Base-by-base conservation (phyloP, 2,888 invertebrate genomes). In the Diabrotica balteata region DNA sequence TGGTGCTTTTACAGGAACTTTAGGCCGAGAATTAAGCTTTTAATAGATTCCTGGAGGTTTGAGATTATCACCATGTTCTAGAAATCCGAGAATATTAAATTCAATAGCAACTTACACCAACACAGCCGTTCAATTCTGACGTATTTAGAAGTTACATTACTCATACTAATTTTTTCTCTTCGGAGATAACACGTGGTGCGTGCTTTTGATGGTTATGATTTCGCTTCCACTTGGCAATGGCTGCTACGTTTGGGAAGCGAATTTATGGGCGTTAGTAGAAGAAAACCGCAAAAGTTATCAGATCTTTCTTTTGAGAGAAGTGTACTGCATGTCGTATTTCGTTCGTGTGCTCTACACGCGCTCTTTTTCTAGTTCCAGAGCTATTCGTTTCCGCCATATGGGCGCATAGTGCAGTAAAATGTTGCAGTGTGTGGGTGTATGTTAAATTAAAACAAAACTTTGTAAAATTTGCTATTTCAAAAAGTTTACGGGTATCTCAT, bases 291-390 rank as follows among this genome's bases (percentile, higher is more conserved):
- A 53, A 63, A 62, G 53, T 67, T 63, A 63, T 63, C 62, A 67
- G 67, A 67, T 67, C 62, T 63, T 17, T 57, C 50, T 49, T 43
- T 32, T 61, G 66, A 52, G 55, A 52, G 47, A 67, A 66, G 52
- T 11, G 60, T 55, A 66, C 60, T 55, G 55, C 55, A 22, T 47
- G 45, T 60, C 60, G 49, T 62, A 57, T 62, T 62, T 61, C 52
- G 57, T 57, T 61, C 66, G 67, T 67, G 63, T 63, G 67, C 54
- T 53, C 59, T 67, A 63, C 63, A 67, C 67, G 67, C 62, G 62
- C 57, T 59, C 44, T 46, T 32, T 11, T 46, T 67, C 50, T 57
- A 49, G 22, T 57, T 63, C 49, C 55, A 17, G 42, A 42, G 4
- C 50, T 57, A 63, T 57, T 57, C 49, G 49, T 55, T 63, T 63